Conservation (phyloP, 1,140 invertebrate species). For the Pemphigus obesinymphae region DNA sequence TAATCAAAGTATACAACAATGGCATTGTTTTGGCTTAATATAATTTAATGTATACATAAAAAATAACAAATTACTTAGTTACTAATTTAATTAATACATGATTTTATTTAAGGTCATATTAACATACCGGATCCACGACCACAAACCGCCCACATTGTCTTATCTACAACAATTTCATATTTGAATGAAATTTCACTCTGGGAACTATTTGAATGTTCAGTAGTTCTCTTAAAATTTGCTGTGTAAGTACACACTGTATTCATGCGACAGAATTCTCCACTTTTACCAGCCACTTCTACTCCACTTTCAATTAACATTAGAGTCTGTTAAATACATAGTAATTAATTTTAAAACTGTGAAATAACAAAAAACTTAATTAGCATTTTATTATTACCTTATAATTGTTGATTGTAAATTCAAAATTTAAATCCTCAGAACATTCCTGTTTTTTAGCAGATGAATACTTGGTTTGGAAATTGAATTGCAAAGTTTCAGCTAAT, state of each 20-base stretch:
- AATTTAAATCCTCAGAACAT: conserved; percentile 1
- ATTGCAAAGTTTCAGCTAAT: not conserved
- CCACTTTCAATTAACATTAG: conserved; percentile 8
- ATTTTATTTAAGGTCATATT: too few relatives aligned
- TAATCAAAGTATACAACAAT: not conserved
- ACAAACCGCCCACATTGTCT: conserved; percentile 86
- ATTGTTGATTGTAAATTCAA: conserved; percentile 12
- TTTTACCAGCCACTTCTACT: conserved; percentile 31
- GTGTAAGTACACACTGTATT: conserved; percentile 81
- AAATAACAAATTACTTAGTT: too few relatives aligned
- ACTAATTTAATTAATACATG: too few relatives aligned
- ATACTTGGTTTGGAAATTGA: conserved; percentile 17
- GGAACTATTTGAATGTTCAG: conserved; percentile 50
- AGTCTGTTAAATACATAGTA: not conserved
- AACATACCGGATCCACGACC: conserved; percentile 68
- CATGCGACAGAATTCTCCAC: conserved; percentile 76
- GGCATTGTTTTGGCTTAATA: too few relatives aligned
- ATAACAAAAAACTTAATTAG: not conserved
- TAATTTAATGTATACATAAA: too few relatives aligned
- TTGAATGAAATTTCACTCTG: conserved; percentile 63
- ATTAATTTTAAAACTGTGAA: not conserved
- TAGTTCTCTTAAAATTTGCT: conserved; percentile 61
- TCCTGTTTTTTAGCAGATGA: not conserved
- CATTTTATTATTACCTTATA: not conserved
- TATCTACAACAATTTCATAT: conserved; percentile 89